Percentiles rank a stretch among this genome's conserved stretches.
Conservation (phyloP, 2,888 invertebrate species). For the Diaperis boleti region DNA sequence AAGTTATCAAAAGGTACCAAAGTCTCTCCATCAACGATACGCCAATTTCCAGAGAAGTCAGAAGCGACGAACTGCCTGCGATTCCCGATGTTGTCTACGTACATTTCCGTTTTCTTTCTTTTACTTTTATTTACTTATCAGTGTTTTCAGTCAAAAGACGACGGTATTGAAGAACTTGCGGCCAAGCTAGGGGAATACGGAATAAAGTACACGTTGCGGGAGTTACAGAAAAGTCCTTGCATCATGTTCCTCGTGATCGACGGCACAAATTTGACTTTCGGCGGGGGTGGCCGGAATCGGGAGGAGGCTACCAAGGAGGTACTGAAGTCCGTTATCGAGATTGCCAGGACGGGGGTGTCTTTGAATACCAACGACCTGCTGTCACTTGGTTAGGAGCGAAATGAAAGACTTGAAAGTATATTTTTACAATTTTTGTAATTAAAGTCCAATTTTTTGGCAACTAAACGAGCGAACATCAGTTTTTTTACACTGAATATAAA, state of each 20-base stretch:
- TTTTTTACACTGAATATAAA: too few relatives aligned
- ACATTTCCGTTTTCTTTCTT: neutral
- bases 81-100: neutral
- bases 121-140: neutral
- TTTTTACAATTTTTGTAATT: too few relatives aligned
- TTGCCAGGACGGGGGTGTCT: neutral
- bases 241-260: neutral
- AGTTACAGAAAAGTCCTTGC: slow-evolving; percentile 1
- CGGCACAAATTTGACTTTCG: neutral
- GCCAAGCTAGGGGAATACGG: neutral
- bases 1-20: too few relatives aligned
- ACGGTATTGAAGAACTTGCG: neutral
- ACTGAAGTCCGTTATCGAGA: neutral
- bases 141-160: neutral
- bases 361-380: neutral
- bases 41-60: neutral
- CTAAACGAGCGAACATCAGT: too few relatives aligned
- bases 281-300: neutral
- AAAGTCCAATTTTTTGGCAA: too few relatives aligned
- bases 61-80: neutral
- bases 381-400: too few relatives aligned
- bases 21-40: too few relatives aligned
- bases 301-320: neutral
- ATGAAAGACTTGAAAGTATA: too few relatives aligned
- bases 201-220: neutral